Evolutionary conservation across 2,888 invertebrate genomes (phyloP).

Genomic region (Ischnus inquisitorius): DNA sequence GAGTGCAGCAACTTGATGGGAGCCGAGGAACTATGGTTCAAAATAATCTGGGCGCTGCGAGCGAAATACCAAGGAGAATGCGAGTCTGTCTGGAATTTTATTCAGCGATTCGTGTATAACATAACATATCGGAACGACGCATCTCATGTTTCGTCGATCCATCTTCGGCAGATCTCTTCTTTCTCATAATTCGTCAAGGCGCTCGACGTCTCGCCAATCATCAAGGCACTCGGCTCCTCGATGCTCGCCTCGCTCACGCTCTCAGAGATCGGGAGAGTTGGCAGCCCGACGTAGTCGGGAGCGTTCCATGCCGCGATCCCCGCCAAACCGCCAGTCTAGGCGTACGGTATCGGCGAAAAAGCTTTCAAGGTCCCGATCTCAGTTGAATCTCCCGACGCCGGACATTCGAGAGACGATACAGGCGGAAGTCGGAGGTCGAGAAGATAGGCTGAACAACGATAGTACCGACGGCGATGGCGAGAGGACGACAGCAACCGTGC

Average conservation of each 20-base stretch:
- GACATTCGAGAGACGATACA: background rate
- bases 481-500: background rate
- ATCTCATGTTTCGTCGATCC: too few relatives aligned
- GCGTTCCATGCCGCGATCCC: background rate
- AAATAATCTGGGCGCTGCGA: constrained; percentile 29
- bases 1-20: constrained; percentile 41
- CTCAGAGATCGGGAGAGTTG: background rate
- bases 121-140: too few relatives aligned
- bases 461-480: background rate
- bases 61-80: constrained; percentile 44
- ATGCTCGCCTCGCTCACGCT: background rate
- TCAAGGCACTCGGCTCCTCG: background rate
- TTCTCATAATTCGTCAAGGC: constrained; percentile 9
- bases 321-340: background rate
- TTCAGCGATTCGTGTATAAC: constrained; percentile 42
- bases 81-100: constrained; percentile 47
- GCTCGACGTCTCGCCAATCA: background rate
- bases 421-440: constrained; percentile 8
- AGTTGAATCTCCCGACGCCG: background rate
- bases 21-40: constrained; percentile 51
- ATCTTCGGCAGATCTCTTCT: too few relatives aligned
- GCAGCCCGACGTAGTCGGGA: background rate
- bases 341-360: background rate
- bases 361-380: background rate
- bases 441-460: constrained; percentile 20